Conservation (phyloP, 1,140 invertebrate species). For the Drosophila suzukii region DNA sequence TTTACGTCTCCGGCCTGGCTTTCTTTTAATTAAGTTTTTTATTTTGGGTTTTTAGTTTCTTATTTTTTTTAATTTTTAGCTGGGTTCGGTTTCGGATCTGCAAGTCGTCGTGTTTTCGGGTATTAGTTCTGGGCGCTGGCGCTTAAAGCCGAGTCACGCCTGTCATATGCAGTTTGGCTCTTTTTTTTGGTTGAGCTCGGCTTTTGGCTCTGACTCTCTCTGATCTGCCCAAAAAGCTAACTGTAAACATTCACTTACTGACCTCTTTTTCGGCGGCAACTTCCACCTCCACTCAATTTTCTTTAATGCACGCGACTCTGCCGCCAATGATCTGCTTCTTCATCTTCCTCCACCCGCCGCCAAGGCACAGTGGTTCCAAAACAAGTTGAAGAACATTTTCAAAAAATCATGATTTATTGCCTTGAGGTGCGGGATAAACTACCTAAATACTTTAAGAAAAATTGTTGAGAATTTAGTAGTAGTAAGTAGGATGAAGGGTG, state of each 20-base stretch:
- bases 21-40: slow-evolving; percentile 80
- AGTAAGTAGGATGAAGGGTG: background rate
- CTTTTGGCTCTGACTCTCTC: slow-evolving; percentile 57
- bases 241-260: slow-evolving; percentile 82
- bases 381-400: background rate
- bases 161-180: slow-evolving; percentile 72
- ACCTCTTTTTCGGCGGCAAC: slow-evolving; percentile 65
- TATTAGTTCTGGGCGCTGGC: slow-evolving; percentile 73
- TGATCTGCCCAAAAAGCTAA: slow-evolving; percentile 77
- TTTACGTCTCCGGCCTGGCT: slow-evolving; percentile 61
- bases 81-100: slow-evolving; percentile 24
- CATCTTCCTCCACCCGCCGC: slow-evolving; percentile 23
- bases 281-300: slow-evolving; percentile 70
- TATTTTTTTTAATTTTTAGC: slow-evolving; percentile 15
- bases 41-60: slow-evolving; percentile 19
- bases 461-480: background rate
- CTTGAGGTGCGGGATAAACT: background rate
- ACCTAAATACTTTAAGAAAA: background rate
- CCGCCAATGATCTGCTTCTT: slow-evolving; percentile 51
- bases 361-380: slow-evolving; percentile 22
- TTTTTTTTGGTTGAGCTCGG: slow-evolving; percentile 24
- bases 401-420: background rate
- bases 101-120: slow-evolving; percentile 43
- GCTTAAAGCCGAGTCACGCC: slow-evolving; percentile 68
- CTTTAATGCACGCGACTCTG: slow-evolving; percentile 75